Base-by-base conservation (phyloP, 2,888 invertebrate species). In the Biston stratarius region DNA sequence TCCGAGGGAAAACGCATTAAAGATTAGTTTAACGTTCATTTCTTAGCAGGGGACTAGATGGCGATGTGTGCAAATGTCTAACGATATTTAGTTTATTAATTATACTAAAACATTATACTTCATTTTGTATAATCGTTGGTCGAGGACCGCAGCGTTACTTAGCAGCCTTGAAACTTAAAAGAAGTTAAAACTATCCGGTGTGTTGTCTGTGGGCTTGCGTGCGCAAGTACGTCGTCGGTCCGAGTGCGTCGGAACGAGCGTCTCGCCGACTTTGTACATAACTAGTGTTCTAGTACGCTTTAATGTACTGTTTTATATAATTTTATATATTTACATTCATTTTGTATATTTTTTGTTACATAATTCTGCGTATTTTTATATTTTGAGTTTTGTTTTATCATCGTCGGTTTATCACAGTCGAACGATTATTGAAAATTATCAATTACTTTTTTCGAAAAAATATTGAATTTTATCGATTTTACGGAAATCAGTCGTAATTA, bases 251-350 rank as follows among this genome's bases (percentile, higher is more conserved):
- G 38, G 38, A 36, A 53, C 11, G 15, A 8, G 34, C 51, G 51
- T 36, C 15, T n/a, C 36, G 44, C 42, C 52, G 45, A 42, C 80
- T 80, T 77, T 90, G 90, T 90, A 91, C 83, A 90, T 90, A 87
- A 84, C 76, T 87, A 89, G 89, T 92, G 91, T 91, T 92, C 90
- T 89, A 88, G 86, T 89, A 91, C 88, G 91, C 90, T 92, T 91
- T 89, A 84, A 89, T 90, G 88, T 60, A 40, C 40, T 63, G 56
- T 55, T 81, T 87, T 75, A 76, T 86, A 86, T 82, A 80, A 75
- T 36, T 72, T 78, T 33, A 79, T 77, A 72, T 77, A 78, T 80
- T 79, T 79, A 76, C 75, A 73, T 73, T 67, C 71, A 47, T 79
- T 82, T 81, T 82, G 79, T 84, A 83, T 85, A 80, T 83, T 85